phyloP scores from a whole-genome alignment of 2,797 vertebrate genomes.

The Trachops cirrhosus region DNA sequence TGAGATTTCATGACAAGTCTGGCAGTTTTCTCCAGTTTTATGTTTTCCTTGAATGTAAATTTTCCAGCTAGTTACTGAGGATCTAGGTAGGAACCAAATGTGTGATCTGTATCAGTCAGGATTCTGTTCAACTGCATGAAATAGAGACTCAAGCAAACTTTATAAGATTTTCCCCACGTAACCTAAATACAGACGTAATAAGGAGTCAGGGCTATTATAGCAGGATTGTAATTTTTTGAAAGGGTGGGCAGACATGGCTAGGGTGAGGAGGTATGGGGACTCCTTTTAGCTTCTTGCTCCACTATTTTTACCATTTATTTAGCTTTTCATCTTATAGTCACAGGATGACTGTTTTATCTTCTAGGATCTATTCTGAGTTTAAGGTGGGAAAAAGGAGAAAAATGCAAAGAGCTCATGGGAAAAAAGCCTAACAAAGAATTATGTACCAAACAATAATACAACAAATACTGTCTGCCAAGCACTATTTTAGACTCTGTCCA shows the following conservation, averaged over 20 bases:
- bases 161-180: neutral
- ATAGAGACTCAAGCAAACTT: neutral
- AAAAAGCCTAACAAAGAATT: neutral
- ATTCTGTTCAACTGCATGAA: neutral
- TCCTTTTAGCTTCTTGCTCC: neutral
- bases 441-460: neutral
- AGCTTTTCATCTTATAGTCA: neutral
- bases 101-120: neutral
- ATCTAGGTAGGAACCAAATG: neutral
- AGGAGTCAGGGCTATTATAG: neutral
- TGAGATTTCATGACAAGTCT: neutral
- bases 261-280: neutral
- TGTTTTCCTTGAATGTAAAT: conserved; percentile 4
- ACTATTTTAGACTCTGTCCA: neutral
- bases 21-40: neutral
- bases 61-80: conserved; percentile 7
- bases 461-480: neutral
- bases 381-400: neutral
- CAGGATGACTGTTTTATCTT: neutral
- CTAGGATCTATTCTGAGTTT: neutral
- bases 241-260: neutral
- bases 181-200: neutral
- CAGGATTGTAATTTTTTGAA: neutral
- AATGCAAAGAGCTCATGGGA: neutral
- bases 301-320: neutral